Percentiles rank a stretch among this genome's conserved stretches.
Evolutionary conservation across 2,888 invertebrate species (phyloP).

Genomic region (Drosophila putrida): DNA sequence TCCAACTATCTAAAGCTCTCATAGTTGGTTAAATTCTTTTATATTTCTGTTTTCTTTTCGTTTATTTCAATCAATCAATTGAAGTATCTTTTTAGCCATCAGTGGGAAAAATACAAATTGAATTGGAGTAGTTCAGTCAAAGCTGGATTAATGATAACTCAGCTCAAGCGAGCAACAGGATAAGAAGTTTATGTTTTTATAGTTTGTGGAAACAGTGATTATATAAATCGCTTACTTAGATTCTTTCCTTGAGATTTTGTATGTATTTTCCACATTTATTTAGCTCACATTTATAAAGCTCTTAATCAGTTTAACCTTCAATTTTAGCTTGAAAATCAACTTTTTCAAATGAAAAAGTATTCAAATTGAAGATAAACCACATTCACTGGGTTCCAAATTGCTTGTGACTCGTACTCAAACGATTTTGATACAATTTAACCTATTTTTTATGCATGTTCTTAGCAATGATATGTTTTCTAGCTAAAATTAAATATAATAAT

Average conservation of each 20-base stretch:
- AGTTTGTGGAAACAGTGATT: background rate
- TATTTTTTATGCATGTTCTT: background rate
- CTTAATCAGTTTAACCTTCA: too few species aligned
- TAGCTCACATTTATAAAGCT: too few species aligned
- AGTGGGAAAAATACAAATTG: conserved; percentile 1
- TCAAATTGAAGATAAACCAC: too few species aligned
- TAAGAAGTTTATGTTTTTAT: background rate
- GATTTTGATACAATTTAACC: background rate
- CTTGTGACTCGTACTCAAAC: too few species aligned
- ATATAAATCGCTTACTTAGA: background rate
- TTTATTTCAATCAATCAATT: conserved; percentile 15
- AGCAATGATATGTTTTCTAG: background rate
- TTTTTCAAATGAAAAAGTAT: too few species aligned
- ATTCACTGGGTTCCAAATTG: too few species aligned
- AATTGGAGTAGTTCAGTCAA: background rate
- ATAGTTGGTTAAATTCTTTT: conserved; percentile 4
- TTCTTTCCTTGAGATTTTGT: background rate
- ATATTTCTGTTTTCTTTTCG: too few species aligned
- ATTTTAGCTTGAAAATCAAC: too few species aligned
- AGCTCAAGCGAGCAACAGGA: background rate
- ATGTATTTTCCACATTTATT: too few species aligned
- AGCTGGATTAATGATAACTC: conserved; percentile 6
- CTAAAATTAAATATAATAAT: conserved; percentile 8
- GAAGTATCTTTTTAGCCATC: conserved; percentile 4
- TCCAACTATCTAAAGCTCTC: conserved; percentile 8